Conservation (phyloP, 2,888 invertebrate genomes). For the Drosophila austrosaltans region DNA sequence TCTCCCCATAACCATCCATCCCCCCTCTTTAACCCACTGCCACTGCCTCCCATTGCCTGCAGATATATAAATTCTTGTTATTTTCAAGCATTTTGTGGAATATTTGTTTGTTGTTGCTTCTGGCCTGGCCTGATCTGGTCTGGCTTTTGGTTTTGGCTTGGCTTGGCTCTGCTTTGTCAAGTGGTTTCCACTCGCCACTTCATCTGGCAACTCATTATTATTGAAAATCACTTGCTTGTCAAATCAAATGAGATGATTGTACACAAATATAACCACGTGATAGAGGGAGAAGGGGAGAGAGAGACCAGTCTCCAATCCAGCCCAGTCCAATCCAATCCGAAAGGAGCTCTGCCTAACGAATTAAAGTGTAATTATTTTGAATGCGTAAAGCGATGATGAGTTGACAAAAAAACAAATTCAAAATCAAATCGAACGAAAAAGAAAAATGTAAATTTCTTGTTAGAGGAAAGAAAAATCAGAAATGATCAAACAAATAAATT, state of each 20-base stretch:
- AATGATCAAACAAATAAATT: slow-evolving; percentile 72
- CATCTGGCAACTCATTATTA: slow-evolving; percentile 72
- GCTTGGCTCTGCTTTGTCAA: slow-evolving; percentile 36
- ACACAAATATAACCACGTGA: slow-evolving; percentile 55
- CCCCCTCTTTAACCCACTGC: slow-evolving; percentile 33
- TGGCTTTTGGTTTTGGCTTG: not conserved
- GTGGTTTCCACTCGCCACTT: slow-evolving; percentile 53
- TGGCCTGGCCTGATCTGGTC: slow-evolving; percentile 10
- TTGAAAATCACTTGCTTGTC: slow-evolving; percentile 80
- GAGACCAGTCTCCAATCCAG: slow-evolving; percentile 3
- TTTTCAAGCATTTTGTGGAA: slow-evolving; percentile 50
- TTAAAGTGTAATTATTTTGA: slow-evolving; percentile 77
- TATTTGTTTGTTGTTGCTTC: slow-evolving; percentile 58
- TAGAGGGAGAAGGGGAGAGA: not conserved
- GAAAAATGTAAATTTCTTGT: slow-evolving; percentile 36
- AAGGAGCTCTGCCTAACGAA: slow-evolving; percentile 57
- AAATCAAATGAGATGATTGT: slow-evolving; percentile 79
- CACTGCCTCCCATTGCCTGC: not conserved
- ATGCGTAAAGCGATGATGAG: slow-evolving; percentile 65
- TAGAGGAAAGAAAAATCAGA: slow-evolving; percentile 57
- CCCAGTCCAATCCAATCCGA: slow-evolving; percentile 19
- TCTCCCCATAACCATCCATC: slow-evolving; percentile 10
- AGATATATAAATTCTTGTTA: slow-evolving; percentile 53
- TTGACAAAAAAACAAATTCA: slow-evolving; percentile 54
- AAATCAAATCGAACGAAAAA: slow-evolving; percentile 6